Evolutionary conservation across 2,113 vertebrate genomes (phyloP).

Genomic region (Dipodomys merriami): DNA sequence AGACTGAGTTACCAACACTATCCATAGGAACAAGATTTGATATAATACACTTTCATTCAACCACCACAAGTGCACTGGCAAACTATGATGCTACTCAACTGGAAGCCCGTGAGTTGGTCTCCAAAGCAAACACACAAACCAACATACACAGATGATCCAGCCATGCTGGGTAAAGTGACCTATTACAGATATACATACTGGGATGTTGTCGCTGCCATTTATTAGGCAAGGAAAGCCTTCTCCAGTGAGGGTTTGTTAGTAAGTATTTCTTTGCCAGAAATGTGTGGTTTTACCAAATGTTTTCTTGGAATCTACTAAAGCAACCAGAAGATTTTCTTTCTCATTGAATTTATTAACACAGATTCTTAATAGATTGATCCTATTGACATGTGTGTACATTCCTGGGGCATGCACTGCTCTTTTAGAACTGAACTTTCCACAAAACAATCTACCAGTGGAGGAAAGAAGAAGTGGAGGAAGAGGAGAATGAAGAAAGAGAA

Average conservation of each 20-base stretch:
- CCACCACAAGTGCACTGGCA: not conserved
- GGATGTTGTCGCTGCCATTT: not conserved
- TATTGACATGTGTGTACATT: not conserved
- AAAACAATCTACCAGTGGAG: not conserved
- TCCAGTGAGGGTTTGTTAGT: not conserved
- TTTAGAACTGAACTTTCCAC: not conserved
- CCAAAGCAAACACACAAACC: not conserved
- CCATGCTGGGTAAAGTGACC: not conserved
- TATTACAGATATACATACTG: not conserved
- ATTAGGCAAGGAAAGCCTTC: not conserved
- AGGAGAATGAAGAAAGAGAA: too few species aligned
- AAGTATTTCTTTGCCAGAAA: not conserved
- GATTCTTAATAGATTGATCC: not conserved
- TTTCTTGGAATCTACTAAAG: not conserved
- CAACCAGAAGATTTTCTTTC: not conserved
- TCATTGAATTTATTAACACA: not conserved
- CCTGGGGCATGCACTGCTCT: not conserved
- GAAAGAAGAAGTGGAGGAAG: not conserved
- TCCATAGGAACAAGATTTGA: not conserved
- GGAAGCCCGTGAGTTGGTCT: not conserved
- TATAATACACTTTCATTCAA: too few species aligned
- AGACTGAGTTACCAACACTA: not conserved
- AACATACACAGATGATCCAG: not conserved
- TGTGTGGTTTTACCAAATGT: not conserved
- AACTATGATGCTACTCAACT: not conserved